phyloP scores from a whole-genome alignment of 2,113 vertebrate genomes.

The Coryphaenoides rupestris region DNA sequence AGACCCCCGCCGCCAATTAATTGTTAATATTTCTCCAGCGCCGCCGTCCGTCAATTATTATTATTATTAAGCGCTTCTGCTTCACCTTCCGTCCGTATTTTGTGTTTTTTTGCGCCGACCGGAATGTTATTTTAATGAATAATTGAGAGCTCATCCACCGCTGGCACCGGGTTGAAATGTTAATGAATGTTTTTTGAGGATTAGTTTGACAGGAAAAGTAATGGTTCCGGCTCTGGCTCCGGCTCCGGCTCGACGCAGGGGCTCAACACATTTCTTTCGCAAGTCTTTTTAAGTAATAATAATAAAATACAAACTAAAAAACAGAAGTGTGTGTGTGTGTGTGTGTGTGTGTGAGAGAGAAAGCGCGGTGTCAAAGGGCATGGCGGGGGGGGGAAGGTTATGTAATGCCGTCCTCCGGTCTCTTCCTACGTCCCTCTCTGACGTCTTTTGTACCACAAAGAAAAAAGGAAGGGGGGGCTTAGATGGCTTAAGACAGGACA shows the following conservation, averaged over 20 bases:
- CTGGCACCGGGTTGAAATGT: conserved; percentile 18
- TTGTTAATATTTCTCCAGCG: background rate
- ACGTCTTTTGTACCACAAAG: too few relatives aligned
- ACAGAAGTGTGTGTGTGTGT: too few relatives aligned
- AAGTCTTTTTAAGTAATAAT: conserved; percentile 1
- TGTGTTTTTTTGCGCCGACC: conserved; percentile 5
- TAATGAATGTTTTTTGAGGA: conserved; percentile 28
- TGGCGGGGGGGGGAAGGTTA: too few relatives aligned
- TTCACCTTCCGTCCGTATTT: conserved; percentile 17
- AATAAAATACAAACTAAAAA: too few relatives aligned
- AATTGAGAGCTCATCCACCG: conserved; percentile 1
- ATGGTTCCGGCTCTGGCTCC: background rate
- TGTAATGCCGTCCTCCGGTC: too few relatives aligned
- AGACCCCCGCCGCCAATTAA: background rate
- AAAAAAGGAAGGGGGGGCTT: too few relatives aligned
- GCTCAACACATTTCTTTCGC: conserved; percentile 18
- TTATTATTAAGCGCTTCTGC: conserved; percentile 13
- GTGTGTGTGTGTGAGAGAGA: too few relatives aligned
- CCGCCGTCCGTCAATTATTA: too few relatives aligned
- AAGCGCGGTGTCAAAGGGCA: too few relatives aligned
- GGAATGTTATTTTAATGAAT: conserved; percentile 9
- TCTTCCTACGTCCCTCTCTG: too few relatives aligned
- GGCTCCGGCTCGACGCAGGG: conserved; percentile 8
- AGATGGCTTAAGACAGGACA: too few relatives aligned
- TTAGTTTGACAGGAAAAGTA: conserved; percentile 19